Evolutionary conservation across 2,113 vertebrate species (phyloP), one percentile per base, ranked within the genome.

Genomic region (Gnathochromis pfefferi): DNA sequence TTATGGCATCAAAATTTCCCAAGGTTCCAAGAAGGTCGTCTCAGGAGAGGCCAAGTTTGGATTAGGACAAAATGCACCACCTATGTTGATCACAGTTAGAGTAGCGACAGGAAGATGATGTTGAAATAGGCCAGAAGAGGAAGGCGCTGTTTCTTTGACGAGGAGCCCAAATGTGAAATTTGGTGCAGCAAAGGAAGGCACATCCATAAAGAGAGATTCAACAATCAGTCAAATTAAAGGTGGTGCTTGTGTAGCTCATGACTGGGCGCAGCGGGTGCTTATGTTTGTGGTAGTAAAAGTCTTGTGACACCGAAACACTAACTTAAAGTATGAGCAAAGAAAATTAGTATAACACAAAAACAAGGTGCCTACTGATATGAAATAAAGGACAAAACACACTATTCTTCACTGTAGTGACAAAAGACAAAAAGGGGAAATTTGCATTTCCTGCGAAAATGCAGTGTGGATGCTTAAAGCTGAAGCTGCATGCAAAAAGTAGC

Each of bases 221-320:
- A 19, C 9, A 63, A 33, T 0, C 0, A 19, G 0, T 17, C 57
- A 60, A 33, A 60, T 10, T 6, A 28, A 28, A 28, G 1, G 5
- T 35, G 31, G 28, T 63, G 58, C 16, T 33, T 19, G 28, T 19
- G 58, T 60, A 28, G 28, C 17, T 60, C 5, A 60, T 60, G 16
- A 33, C 0, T 16, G 23, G 55, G 28, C 0, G 4, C 16, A 4
- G 31, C 3, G 3, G 13, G 58, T 33, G 58, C 28, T 60, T 33
- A 17, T 33, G 58, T 63, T 33, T 63, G 14, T 33, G 16, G 28
- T 16, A 63, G 28, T 63, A 33, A 63, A 10, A 4, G 23, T 26
- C 2, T 26, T 26, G 23, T 1, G 23, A 26, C 26, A 58, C 4
- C 2, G 13, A 58, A 58, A 58, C 26, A 58, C 26, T 58, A 17